Conservation (phyloP, 2,888 invertebrate species). For the Lucinisca nassula region DNA sequence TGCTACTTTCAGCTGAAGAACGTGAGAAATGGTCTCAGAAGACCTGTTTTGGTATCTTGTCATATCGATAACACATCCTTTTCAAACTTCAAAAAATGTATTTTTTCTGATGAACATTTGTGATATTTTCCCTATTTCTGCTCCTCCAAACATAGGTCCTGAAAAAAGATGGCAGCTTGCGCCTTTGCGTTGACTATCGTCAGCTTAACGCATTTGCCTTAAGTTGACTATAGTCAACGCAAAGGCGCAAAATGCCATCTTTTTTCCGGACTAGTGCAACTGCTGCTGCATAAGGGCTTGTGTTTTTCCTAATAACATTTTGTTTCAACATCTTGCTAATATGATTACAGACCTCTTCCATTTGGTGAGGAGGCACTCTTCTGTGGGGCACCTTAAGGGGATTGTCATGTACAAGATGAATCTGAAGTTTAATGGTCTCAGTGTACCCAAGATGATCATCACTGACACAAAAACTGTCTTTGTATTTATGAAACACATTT, state of each 20-base stretch:
- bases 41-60: no score
- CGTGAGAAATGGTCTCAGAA: no score
- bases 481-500: constrained; percentile 3
- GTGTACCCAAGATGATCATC: constrained; percentile 24
- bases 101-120: no score
- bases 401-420: not conserved
- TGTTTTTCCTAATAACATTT: not conserved
- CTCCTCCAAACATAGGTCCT: not conserved
- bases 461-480: constrained; percentile 7
- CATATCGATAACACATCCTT: no score
- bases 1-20: no score
- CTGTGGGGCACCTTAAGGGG: not conserved
- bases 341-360: not conserved
- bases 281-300: not conserved
- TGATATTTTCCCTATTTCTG: no score
- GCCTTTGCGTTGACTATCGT: not conserved
- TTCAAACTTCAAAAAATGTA: no score
- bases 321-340: constrained; percentile 2
- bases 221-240: not conserved
- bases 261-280: constrained; percentile 12
- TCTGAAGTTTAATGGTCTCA: not conserved
- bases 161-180: not conserved
- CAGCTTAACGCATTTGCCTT: constrained; percentile 6
- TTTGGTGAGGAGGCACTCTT: not conserved
- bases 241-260: not conserved